Base-by-base conservation (phyloP, 2,113 vertebrate genomes). In the Pholis gunnellus region DNA sequence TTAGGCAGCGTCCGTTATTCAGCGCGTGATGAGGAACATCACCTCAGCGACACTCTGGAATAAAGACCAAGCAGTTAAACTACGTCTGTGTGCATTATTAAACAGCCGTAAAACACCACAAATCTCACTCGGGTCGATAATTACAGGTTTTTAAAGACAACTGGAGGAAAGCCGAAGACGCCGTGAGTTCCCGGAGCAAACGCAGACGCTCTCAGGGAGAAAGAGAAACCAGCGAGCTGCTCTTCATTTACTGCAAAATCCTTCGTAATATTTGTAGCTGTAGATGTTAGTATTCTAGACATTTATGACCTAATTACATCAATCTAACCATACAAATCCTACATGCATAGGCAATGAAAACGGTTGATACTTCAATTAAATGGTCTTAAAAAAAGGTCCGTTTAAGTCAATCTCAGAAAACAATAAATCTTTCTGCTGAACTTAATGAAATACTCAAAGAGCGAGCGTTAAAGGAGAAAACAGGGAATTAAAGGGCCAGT, bases 51-150 rank as follows among this genome's bases (percentile, higher is more conserved):
- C 27, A 31, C 29, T 44, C 42, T 8, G 48, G 46, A 14, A 81
- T 9, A 44, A 14, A 73, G 44, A 36, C 27, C 11, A 20, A 56
- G 73, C 72, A 64, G 78, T 72, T 34, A 66, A 79, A 61, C 54
- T 4, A 48, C 18, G 52, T 61, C 56, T 38, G 31, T 48, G 36
- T 76, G 61, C 69, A 46, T 63, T 4, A 76, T 66, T 52, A 34
- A 79, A 44, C 65, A 75, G 60, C 67, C 18, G 25, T 75, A 38
- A 77, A 75, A 66, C 42, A 52, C n/a, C 42, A 66, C 38, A 18
- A 40, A 68, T 36, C 60, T 64, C 1, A 11, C 57, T 36, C 54
- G 11, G 52, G 67, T 59, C 9, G 27, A 65, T 46, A 79, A 63
- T 79, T 15, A 72, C 54, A 5, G 63, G 11, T 42, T 75, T 66